Evolutionary conservation across 2,797 vertebrate genomes (phyloP), one percentile per base, ranked within the genome.

Genomic region (Smutsia gigantea): DNA sequence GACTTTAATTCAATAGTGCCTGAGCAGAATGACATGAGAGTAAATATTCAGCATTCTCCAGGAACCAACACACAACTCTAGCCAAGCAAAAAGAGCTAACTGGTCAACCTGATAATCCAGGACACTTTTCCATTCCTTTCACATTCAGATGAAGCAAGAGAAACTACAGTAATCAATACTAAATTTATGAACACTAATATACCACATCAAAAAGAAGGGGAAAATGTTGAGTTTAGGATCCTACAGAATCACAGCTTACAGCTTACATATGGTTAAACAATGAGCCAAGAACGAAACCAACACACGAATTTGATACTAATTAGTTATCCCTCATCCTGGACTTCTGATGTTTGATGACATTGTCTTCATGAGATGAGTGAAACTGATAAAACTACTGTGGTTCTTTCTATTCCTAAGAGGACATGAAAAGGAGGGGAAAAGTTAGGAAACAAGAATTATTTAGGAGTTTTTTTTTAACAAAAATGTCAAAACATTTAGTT

Each of bases 131-230:
- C 75, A 84, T 92, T 95, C 92, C 66, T 95, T 97, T 64, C 68
- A 51, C 57, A 64, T 92, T 68, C 63, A 92, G 78, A 96, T 39
- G n/a, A 98, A 78, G 74, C 93, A 97, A 97, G 75, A 88, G 83
- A 93, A 87, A 86, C 55, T 77, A 27, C 0, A 51, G 25, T 64
- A 97, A 98, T 87, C 97, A 82, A 93, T 77, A 95, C 79, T 63
- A 92, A 94, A n/a, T 5, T 87, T 95, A 92, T 94, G 13, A 93
- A 64, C 83, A 96, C 82, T 31, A 89, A 97, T 31, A 61, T 74
- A 93, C 49, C 75, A 39, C 77, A 87, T 25, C 7, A 12, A 64
- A 96, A 92, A 77, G 88, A 69, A 64, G 83, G 55, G 34, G 86
- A 82, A 46, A 53, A 7, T 82, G 0, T 83, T n/a, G 42, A 90